Evolutionary conservation across 2,797 vertebrate species (phyloP).

Genomic region (Sylvia borin): DNA sequence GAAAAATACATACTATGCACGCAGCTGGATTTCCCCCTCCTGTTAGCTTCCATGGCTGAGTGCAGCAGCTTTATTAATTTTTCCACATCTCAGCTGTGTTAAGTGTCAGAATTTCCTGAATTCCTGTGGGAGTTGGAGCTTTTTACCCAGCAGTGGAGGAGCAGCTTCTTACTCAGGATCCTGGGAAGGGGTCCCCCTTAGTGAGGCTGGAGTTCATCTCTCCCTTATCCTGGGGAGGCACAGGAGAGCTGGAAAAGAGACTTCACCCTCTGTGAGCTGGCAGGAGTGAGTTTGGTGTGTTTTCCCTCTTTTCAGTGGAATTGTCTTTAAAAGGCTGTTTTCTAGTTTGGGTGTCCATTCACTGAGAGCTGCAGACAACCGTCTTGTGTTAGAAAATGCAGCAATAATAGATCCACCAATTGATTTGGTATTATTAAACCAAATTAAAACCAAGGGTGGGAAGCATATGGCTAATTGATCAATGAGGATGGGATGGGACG

Average conservation of each 20-base stretch:
- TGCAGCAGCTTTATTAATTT: not conserved
- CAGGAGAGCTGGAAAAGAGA: not conserved
- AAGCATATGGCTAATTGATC: not conserved
- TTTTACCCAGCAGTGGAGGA: not conserved
- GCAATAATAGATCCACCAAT: not conserved
- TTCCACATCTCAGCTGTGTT: constrained; percentile 10
- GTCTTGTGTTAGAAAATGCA: not conserved
- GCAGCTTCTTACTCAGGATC: not conserved
- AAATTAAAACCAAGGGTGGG: not conserved
- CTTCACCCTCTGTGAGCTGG: not conserved
- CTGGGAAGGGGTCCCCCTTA: not conserved
- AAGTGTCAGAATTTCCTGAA: constrained; percentile 37
- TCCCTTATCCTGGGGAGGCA: not conserved
- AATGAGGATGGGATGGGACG: not conserved
- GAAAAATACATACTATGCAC: not conserved
- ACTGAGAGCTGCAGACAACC: not conserved
- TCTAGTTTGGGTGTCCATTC: not conserved
- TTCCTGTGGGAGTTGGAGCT: not conserved
- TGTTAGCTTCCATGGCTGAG: not conserved
- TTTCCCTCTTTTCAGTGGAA: not conserved
- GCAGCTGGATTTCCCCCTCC: not conserved
- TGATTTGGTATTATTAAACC: not conserved
- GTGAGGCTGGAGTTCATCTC: not conserved
- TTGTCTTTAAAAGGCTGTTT: not conserved
- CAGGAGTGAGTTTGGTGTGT: not conserved